These are phyloP conservation scores for Mizuhopecten yessoensis DNA, from an alignment of 1,140 invertebrate species.

Conservation along the genomic window DNA sequence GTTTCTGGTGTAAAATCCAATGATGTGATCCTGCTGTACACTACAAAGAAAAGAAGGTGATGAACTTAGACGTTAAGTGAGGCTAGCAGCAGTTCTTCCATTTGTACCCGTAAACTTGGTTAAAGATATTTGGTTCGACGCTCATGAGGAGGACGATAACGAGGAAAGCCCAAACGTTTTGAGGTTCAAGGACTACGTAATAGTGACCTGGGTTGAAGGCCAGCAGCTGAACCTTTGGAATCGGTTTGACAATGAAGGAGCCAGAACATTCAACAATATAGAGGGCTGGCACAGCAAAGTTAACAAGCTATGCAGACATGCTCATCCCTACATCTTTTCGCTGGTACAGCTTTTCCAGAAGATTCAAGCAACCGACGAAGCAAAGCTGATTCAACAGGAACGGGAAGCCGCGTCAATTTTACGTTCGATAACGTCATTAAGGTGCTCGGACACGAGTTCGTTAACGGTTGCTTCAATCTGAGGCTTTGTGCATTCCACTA, in stretches of 20 bases:
- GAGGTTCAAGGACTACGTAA: background rate
- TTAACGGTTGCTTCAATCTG: no score
- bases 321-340: background rate
- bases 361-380: slow-evolving; percentile 41
- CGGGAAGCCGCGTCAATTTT: no score
- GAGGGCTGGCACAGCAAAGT: slow-evolving; percentile 43
- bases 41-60: background rate
- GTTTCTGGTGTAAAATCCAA: background rate
- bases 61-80: background rate
- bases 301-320: background rate
- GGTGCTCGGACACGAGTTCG: no score
- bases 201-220: background rate
- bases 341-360: background rate
- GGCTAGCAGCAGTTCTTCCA: background rate
- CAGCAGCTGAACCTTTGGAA: background rate
- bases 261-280: background rate
- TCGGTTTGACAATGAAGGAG: no score
- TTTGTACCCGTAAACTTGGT: background rate
- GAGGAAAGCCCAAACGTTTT: no score
- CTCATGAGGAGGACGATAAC: background rate
- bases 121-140: background rate
- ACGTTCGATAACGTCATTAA: no score
- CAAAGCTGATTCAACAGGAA: background rate
- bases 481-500: no score
- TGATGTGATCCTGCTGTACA: background rate